phyloP scores from a whole-genome alignment of 2,113 vertebrate genomes.

The Garra rufa region DNA sequence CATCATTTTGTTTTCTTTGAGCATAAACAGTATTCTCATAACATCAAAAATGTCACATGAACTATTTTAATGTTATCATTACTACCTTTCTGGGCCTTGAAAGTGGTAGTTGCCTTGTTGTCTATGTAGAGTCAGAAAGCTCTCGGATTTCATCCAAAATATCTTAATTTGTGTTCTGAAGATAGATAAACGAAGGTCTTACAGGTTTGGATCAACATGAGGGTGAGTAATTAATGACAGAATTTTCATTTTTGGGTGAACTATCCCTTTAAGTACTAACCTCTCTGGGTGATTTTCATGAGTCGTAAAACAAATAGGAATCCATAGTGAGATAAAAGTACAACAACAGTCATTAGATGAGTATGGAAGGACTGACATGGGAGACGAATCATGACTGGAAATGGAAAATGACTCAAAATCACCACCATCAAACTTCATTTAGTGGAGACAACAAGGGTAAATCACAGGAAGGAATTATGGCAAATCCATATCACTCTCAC shows the following conservation, averaged over 20 bases:
- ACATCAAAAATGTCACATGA: no score
- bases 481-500: neutral
- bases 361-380: neutral
- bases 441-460: neutral
- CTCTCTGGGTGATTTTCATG: no score
- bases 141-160: no score
- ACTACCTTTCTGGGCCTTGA: no score
- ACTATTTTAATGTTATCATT: no score
- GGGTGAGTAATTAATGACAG: neutral
- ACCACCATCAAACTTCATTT: neutral
- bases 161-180: neutral
- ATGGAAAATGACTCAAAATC: constrained; percentile 19
- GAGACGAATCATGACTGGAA: neutral
- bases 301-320: neutral
- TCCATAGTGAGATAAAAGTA: neutral
- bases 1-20: no score
- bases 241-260: no score
- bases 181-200: neutral
- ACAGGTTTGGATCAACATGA: neutral
- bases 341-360: neutral
- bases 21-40: no score
- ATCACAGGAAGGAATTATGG: neutral
- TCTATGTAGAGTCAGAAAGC: no score
- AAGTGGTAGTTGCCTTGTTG: no score
- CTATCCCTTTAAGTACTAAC: no score